Evolutionary conservation across 2,888 invertebrate genomes (phyloP), one percentile per base, ranked within the genome.

Genomic region (Microplitis deprimator): DNA sequence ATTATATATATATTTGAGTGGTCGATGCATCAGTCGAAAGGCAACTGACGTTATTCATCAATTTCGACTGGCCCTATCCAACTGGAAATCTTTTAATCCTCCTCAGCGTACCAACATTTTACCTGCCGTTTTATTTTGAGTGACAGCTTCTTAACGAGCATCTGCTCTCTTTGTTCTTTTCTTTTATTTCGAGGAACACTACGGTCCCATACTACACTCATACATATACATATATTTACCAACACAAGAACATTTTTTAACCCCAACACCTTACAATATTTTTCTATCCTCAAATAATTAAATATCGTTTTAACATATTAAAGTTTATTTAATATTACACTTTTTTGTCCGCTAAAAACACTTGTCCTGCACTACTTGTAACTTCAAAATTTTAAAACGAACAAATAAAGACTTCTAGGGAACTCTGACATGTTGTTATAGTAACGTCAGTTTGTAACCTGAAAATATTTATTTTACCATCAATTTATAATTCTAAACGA

Each of bases 121-220:
- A 82, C 80, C 79, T 78, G 81, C 80, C 77, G 78, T 77, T 73
- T 71, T 70, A 64, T 75, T 80, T 80, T 86, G 85, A 85, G 84
- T 86, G 89, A 87, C 89, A 88, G 89, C 81, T 88, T 88, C 88
- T 89, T 88, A 88, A 89, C 88, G 86, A 88, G 87, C 87, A 88
- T 88, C 87, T 86, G 82, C 68, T 59, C 81, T 82, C 71, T 74
- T 78, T 74, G 79, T 50, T 50, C 50, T 50, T 10, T 13, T 50
- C 50, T 50, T 50, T 50, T 50, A 50, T 50, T 50, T 50, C 13
- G 8, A 50, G 13, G 50, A 50, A 8, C 20, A 13, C 68, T 50
- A n/a, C 67, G 71, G 60, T 17, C 5, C n/a, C 5, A 8, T 40
- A 38, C 7, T 67, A 74, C 76, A 72, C 50, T 68, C 61, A 64